Evolutionary conservation across 2,113 vertebrate genomes (phyloP), one percentile per base, ranked within the genome.

Genomic region (Lagenorhynchus albirostris): DNA sequence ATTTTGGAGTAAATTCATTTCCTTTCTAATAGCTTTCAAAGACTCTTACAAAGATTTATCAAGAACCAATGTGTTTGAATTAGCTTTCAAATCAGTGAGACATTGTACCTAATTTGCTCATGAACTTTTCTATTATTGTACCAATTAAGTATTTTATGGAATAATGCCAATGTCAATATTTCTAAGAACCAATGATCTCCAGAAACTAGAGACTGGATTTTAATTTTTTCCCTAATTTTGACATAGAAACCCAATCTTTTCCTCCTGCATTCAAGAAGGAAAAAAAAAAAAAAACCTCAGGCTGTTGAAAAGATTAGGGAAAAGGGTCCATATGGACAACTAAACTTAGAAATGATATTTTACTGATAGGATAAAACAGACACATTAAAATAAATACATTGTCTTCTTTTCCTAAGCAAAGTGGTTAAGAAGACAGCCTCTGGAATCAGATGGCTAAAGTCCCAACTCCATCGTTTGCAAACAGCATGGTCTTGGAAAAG

Each of bases 211-310:
- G 41, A 38, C 21, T 38, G 3, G 8, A 67, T 94, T 94, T 95
- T 80, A 68, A 80, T 84, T 96, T 91, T 53, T 89, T 85, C 44
- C 50, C 93, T 73, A 55, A 71, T 68, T 96, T 96, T 87, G 5
- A 65, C 14, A 55, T 23, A 83, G 29, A 94, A 95, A 84, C 60
- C 17, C 55, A 21, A 62, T 84, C 20, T 91, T 93, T 80, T 50
- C 7, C 50, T 88, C 29, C 12, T 86, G 38, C 7, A 0, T 55
- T 97, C 67, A 50, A 92, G 81, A 79, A 80, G 93, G 73, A 76
- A 79, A 84, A 38, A 38, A 38, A 38, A 90, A 73, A 71, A 58
- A 58, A 53, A 81, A 91, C 41, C 44, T 92, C 33, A 73, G 14
- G 41, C 4, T 94, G 7, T 71, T 92, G 58, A 74, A 71, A 97